Base-by-base conservation (phyloP, 2,113 vertebrate species). In the Galeopterus variegatus region DNA sequence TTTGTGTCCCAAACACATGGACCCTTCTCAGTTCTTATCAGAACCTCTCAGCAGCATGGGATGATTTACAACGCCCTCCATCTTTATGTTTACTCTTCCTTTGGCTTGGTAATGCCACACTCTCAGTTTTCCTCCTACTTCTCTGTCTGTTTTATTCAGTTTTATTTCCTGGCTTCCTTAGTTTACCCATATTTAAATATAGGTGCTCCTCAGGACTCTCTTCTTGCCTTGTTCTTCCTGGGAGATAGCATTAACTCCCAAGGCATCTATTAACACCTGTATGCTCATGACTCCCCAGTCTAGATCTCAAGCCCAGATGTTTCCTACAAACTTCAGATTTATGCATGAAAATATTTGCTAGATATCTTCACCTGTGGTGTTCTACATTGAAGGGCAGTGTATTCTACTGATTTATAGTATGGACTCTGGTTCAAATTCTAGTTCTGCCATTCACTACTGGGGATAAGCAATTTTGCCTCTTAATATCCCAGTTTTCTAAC, bases 361-460 rank as follows among this genome's bases (percentile, higher is more conserved):
- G 50, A 80, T 75, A 50, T 24, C 28, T 82, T 82, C 81, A 90
- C 15, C 85, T 97, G 13, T 72, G 45, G 58, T 90, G 17, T 58
- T 77, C 45, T 36, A 93, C 82, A 83, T 5, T 83, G n/a, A 95
- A 87, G 33, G 21, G 28, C 14, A 70, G 17, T 82, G 1, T 77
- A 58, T 54, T 26, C 67, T 88, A 56, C 23, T 81, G 48, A 13
- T 64, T 65, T 79, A 81, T 26, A 87, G 11, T 88, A 1, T 69
- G 73, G 26, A 41, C 52, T 89, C 8, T 81, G 50, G 33, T 75
- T 97, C 23, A 97, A 82, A 81, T 89, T 95, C 33, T 81, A 70
- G 23, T 56, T 84, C 50, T 96, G 48, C 17, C 36, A 89, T 65
- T 76, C 64, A 92, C 12, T 75, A 91, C 54, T 24, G 58, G 48